A percentile compares a stretch with the other conserved stretches of the same genome.
Conservation (phyloP, 2,797 vertebrate species). For the Gymnothorax javanicus region DNA sequence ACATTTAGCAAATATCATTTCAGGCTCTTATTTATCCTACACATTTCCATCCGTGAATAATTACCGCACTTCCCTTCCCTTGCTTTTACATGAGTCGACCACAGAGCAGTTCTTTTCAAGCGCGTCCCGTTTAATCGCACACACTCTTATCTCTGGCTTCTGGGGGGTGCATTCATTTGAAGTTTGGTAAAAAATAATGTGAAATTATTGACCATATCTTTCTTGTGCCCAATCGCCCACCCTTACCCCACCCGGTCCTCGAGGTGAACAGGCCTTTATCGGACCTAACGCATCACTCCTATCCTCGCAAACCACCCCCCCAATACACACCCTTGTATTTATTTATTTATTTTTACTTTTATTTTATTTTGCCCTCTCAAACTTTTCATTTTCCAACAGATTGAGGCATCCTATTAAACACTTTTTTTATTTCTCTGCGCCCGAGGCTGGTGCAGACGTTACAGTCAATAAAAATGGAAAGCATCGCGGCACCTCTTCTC, state of each 20-base stretch:
- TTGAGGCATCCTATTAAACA: conserved; percentile 87
- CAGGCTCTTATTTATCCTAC: conserved; percentile 71
- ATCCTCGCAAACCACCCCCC: background rate
- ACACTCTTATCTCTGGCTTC: conserved; percentile 73
- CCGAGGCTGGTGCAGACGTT: conserved; percentile 84
- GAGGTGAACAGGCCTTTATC: conserved; percentile 80
- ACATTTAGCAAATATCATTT: conserved; percentile 80
- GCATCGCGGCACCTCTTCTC: conserved; percentile 79
- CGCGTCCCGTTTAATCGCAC: conserved; percentile 70
- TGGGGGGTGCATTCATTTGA: conserved; percentile 73
- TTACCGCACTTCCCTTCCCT: conserved; percentile 63
- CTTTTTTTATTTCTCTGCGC: conserved; percentile 84
- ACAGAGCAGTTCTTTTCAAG: conserved; percentile 65
- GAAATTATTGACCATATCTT: conserved; percentile 75
- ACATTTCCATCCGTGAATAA: conserved; percentile 69
- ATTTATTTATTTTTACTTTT: conserved; percentile 77
- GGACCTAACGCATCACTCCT: conserved; percentile 66
- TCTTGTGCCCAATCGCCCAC: conserved; percentile 53
- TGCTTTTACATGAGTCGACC: conserved; percentile 44
- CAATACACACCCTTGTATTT: conserved; percentile 31
- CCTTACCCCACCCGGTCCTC: conserved; percentile 69
- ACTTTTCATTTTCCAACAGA: conserved; percentile 93
- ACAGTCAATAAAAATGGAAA: conserved; percentile 91
- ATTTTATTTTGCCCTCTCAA: conserved; percentile 81
- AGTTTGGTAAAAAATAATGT: conserved; percentile 68